Evolutionary conservation across 2,797 vertebrate genomes (phyloP).

Genomic region (Mormyrops attenuatus): DNA sequence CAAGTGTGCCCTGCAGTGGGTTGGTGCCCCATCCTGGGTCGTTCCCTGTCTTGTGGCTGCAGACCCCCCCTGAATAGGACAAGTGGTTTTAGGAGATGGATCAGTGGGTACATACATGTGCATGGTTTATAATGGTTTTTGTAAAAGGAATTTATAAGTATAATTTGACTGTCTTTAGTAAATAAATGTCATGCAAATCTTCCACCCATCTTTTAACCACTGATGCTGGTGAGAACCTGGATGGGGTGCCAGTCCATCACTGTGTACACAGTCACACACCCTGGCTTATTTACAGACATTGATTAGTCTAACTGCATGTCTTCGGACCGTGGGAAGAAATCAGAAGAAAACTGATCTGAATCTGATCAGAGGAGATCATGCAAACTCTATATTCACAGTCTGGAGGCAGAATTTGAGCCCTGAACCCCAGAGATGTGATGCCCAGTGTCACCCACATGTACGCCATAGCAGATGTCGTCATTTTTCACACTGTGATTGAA

Average conservation of each 20-base stretch:
- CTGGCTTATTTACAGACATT: background rate
- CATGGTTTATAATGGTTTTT: background rate
- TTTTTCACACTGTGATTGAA: background rate
- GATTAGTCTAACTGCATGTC: background rate
- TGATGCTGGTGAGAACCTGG: background rate
- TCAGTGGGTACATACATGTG: background rate
- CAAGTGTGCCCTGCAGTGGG: background rate
- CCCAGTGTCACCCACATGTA: background rate
- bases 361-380: background rate
- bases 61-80: background rate
- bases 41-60: background rate
- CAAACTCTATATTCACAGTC: background rate
- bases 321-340: background rate
- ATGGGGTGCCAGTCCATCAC: background rate
- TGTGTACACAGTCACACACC: background rate
- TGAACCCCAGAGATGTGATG: background rate
- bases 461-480: background rate
- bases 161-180: background rate
- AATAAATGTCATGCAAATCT: background rate
- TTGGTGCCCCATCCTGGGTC: background rate
- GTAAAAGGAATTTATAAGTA: background rate
- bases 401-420: background rate
- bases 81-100: background rate
- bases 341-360: background rate
- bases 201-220: background rate